These are phyloP conservation scores for Diadema setosum DNA, from an alignment of 35 echinoderm and acorn worm species.

Conservation along the genomic window DNA sequence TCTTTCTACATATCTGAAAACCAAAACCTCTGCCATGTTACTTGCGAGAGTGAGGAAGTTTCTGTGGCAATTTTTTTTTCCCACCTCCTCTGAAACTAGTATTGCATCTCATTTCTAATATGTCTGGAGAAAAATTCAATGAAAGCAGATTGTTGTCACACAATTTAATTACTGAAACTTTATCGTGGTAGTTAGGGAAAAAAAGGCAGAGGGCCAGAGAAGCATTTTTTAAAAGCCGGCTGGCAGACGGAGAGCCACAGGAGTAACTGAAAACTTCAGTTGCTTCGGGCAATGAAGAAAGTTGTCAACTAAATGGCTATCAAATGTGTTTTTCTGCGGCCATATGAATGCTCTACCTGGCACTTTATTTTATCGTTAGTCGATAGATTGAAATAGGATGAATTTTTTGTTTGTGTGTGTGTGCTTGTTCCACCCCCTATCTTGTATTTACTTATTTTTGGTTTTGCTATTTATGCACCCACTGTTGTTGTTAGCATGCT, in stretches of 20 bases:
- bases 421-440: no score
- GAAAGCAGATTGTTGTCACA: slow-evolving; percentile 15
- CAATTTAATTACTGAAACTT: slow-evolving; percentile 28
- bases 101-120: slow-evolving; percentile 6
- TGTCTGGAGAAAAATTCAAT: not conserved
- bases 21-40: not conserved
- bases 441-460: no score
- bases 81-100: no score
- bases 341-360: not conserved
- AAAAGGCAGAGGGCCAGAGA: not conserved
- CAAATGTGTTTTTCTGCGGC: slow-evolving; percentile 7
- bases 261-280: not conserved
- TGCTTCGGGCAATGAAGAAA: not conserved
- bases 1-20: not conserved
- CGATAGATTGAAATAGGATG: not conserved
- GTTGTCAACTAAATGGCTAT: slow-evolving; percentile 19
- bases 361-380: not conserved
- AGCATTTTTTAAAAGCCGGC: not conserved
- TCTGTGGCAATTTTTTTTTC: not conserved
- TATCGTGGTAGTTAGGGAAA: slow-evolving; percentile 21
- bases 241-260: not conserved
- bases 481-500: no score
- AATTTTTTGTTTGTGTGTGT: no score
- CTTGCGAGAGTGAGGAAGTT: not conserved
- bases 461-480: no score